Conservation (phyloP, 2,888 invertebrate genomes). For the Troglohyphantes excavatus region DNA sequence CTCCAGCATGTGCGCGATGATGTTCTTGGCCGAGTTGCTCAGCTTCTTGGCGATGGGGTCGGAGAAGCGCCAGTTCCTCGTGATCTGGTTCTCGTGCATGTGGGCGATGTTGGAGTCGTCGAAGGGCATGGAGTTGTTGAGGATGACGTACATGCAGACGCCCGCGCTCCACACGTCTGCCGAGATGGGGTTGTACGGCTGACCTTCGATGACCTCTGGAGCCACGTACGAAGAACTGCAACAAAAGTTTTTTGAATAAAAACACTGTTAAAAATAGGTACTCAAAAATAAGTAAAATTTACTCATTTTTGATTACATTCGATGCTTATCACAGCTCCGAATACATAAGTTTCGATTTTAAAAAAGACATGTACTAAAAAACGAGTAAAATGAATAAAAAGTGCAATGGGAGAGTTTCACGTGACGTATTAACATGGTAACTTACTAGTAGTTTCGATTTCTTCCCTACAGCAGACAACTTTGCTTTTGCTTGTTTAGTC, state of each 20-base stretch:
- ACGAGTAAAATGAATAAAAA: too few species aligned
- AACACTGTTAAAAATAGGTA: background rate
- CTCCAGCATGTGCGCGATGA: conserved; percentile 91
- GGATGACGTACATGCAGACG: conserved; percentile 83
- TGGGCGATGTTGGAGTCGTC: conserved; percentile 90
- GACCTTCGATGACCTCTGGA: conserved; percentile 91
- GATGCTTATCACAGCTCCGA: too few species aligned
- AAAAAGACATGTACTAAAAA: too few species aligned
- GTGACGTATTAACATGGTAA: too few species aligned
- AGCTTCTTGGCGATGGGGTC: conserved; percentile 80
- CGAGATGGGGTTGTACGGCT: conserved; percentile 88
- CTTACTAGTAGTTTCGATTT: too few species aligned
- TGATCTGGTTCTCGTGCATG: conserved; percentile 89
- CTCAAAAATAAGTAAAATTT: too few species aligned
- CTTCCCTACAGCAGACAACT: too few species aligned
- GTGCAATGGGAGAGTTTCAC: too few species aligned
- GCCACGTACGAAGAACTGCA: conserved; percentile 92
- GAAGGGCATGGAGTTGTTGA: conserved; percentile 84
- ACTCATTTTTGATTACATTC: too few species aligned
- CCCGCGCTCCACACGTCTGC: conserved; percentile 88
- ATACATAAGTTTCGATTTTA: too few species aligned
- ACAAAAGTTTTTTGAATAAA: background rate
- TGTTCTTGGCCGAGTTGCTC: conserved; percentile 85
- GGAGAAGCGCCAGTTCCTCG: conserved; percentile 79
- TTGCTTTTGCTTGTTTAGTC: too few species aligned